Evolutionary conservation across 2,797 vertebrate genomes (phyloP).

Genomic region (Urocyon cinereoargenteus): DNA sequence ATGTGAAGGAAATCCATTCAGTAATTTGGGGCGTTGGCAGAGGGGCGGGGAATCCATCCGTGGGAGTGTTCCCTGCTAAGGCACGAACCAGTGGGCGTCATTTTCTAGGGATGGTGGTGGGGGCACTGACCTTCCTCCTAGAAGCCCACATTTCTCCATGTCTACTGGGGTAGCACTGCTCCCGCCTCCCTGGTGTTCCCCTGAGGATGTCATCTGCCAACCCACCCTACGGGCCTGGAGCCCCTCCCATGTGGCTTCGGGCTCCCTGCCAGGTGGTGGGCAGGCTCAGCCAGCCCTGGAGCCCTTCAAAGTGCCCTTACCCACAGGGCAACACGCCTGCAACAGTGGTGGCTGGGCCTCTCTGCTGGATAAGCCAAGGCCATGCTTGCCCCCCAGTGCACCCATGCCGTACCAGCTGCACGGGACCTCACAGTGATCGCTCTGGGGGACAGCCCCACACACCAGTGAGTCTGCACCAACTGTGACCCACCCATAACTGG

Average conservation of each 20-base stretch:
- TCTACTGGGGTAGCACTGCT: neutral
- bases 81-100: neutral
- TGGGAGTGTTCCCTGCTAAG: neutral
- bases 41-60: too few species aligned
- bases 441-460: neutral
- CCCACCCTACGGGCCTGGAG: neutral
- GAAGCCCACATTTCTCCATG: neutral
- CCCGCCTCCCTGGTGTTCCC: neutral
- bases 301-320: neutral
- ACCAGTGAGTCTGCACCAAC: too few species aligned
- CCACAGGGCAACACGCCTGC: neutral
- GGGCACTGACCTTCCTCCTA: too few species aligned
- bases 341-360: too few species aligned
- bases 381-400: accelerated
- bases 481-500: neutral
- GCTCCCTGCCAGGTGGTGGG: neutral
- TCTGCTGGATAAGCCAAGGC: too few species aligned
- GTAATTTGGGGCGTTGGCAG: neutral
- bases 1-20: neutral
- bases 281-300: neutral
- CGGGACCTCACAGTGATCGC: neutral
- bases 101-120: neutral
- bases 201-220: neutral
- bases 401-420: neutral
- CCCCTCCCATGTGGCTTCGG: neutral